phyloP scores from a whole-genome alignment of 2,113 vertebrate genomes.

The Rallus limicola region DNA sequence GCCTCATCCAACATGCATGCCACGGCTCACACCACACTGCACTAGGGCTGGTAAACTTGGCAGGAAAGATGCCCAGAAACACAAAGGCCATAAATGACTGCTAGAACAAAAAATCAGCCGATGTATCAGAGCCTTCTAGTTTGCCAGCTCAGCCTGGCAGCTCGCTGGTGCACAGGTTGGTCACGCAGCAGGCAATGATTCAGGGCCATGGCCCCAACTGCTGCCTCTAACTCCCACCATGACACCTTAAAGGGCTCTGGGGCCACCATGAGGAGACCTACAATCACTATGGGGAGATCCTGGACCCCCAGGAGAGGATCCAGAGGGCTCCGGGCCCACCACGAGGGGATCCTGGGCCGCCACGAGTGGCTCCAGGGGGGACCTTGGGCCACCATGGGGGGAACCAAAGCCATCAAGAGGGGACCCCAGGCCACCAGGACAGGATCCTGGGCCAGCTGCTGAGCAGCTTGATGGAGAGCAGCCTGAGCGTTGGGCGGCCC shows the following conservation, averaged over 20 bases:
- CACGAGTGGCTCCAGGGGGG: neutral
- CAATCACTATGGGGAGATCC: neutral
- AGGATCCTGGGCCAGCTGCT: neutral
- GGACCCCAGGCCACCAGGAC: neutral
- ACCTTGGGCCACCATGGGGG: too few species aligned
- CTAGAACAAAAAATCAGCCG: neutral
- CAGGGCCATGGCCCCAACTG: neutral
- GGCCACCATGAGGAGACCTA: neutral
- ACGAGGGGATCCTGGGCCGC: neutral
- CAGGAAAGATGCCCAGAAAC: neutral
- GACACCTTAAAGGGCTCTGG: neutral
- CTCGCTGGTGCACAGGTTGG: neutral
- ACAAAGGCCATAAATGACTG: neutral
- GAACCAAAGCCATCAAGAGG: neutral
- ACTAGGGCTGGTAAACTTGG: neutral
- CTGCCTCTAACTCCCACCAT: neutral
- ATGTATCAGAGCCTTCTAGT: neutral
- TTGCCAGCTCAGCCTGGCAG: neutral
- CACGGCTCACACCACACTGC: fast-evolving
- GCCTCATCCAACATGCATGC: fast-evolving
- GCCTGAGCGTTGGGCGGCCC: neutral
- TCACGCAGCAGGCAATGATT: neutral
- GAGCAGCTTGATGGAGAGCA: neutral
- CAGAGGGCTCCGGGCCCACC: neutral
- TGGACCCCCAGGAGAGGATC: neutral